Percentiles rank a stretch among this genome's conserved stretches.
These are phyloP conservation scores for Hexactinellida sp. DNA, from an alignment of 37 sponge, comb jelly and placozoan species.

Conservation along the genomic window DNA sequence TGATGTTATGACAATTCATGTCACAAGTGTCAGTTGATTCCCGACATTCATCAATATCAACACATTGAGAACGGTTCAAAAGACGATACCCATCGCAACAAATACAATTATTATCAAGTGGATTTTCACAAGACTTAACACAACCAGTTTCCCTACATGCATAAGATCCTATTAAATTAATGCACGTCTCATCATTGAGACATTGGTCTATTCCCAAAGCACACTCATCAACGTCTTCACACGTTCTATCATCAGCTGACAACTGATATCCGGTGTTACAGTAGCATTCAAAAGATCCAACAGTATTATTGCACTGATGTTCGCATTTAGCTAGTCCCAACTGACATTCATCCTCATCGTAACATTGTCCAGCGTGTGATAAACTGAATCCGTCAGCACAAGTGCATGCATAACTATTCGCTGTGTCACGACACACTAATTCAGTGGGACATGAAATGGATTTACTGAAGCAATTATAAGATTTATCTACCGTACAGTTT, in stretches of 20 bases:
- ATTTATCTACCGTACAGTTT: background rate
- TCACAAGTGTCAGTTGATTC: background rate
- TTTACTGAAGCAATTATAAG: background rate
- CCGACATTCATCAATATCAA: too few species aligned
- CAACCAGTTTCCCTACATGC: too few species aligned
- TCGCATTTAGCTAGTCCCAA: background rate
- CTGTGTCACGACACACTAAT: background rate
- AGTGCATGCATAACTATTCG: background rate
- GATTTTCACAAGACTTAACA: too few species aligned
- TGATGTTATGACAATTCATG: too few species aligned
- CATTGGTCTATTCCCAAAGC: background rate
- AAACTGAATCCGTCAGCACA: background rate
- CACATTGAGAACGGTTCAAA: too few species aligned
- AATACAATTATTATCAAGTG: too few species aligned
- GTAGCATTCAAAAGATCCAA: background rate
- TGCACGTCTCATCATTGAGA: background rate
- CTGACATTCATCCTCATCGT: background rate
- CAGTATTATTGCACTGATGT: background rate
- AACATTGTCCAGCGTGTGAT: background rate
- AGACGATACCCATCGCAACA: too few species aligned
- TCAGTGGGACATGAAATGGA: background rate
- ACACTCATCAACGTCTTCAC: constrained; percentile 3
- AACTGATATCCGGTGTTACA: background rate
- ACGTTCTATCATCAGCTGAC: background rate
- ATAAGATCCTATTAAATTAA: background rate